phyloP scores from a whole-genome alignment of 2,797 vertebrate genomes.

The Falco peregrinus region DNA sequence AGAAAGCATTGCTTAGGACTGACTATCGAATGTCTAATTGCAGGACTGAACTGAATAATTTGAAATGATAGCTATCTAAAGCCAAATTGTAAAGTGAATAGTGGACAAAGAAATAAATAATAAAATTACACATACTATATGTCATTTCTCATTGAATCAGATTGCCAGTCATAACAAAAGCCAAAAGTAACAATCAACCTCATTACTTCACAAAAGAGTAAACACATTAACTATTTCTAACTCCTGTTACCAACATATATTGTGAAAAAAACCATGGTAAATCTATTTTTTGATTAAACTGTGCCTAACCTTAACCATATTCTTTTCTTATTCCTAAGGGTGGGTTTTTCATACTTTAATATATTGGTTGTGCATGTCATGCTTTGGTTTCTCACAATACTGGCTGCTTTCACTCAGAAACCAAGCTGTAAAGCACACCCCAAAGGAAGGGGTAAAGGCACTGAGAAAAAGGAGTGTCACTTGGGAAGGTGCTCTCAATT shows the following conservation, averaged over 20 bases:
- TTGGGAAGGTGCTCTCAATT: not conserved
- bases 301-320: not conserved
- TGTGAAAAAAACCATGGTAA: not conserved
- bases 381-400: not conserved
- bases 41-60: conserved; percentile 24
- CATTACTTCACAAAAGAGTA: conserved; percentile 13
- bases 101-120: conserved; percentile 56
- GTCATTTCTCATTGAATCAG: conserved; percentile 44
- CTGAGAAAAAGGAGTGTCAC: not conserved
- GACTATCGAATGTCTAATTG: conserved; percentile 17
- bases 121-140: not conserved
- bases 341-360: not conserved
- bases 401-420: not conserved
- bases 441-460: not conserved
- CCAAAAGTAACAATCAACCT: conserved; percentile 23
- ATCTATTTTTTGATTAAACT: not conserved
- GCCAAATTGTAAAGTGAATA: conserved; percentile 28
- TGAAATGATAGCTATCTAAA: conserved; percentile 41
- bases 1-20: conserved; percentile 30
- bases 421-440: not conserved
- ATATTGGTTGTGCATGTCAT: not conserved
- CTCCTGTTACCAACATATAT: not conserved
- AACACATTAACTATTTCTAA: not conserved
- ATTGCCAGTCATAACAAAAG: conserved; percentile 1
- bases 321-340: not conserved